phyloP scores from a whole-genome alignment of 1,140 invertebrate genomes.

The Ptiloglossa arizonensis region DNA sequence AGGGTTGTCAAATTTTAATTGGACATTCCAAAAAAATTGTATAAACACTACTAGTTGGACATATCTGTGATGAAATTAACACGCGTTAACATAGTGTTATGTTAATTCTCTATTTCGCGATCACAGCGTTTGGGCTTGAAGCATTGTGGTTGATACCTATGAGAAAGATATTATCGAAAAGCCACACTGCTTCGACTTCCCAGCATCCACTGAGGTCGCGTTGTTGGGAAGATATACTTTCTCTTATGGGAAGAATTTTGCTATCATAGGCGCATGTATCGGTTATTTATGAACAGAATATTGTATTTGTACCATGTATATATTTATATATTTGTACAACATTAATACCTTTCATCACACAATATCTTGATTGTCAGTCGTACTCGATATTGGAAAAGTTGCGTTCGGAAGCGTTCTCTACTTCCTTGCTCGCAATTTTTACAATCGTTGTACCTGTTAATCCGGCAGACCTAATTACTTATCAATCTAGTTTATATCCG shows the following conservation, averaged over 20 bases:
- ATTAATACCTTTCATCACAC: constrained; percentile 68
- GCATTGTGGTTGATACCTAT: constrained; percentile 71
- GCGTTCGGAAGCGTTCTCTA: constrained; percentile 12
- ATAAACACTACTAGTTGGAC: constrained; percentile 11
- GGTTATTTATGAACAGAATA: constrained; percentile 76
- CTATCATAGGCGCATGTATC: constrained; percentile 74
- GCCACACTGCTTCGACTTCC: constrained; percentile 75
- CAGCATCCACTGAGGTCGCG: constrained; percentile 70
- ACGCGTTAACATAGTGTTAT: neutral
- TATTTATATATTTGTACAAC: constrained; percentile 70
- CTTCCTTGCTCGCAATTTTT: constrained; percentile 50
- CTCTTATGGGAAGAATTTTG: constrained; percentile 65
- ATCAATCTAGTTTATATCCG: constrained; percentile 59
- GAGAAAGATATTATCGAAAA: constrained; percentile 56
- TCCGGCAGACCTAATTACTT: constrained; percentile 55
- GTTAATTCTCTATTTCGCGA: constrained; percentile 48
- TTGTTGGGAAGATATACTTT: constrained; percentile 69
- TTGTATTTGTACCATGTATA: constrained; percentile 74
- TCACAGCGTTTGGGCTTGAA: constrained; percentile 78
- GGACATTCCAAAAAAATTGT: constrained; percentile 17
- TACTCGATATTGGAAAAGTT: constrained; percentile 59
- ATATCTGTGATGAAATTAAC: constrained; percentile 13
- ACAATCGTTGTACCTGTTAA: constrained; percentile 55
- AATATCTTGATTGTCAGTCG: constrained; percentile 63
- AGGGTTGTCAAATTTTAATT: constrained; percentile 17